Conservation (phyloP, 1,140 invertebrate genomes). For the Bradynema listronoti region DNA sequence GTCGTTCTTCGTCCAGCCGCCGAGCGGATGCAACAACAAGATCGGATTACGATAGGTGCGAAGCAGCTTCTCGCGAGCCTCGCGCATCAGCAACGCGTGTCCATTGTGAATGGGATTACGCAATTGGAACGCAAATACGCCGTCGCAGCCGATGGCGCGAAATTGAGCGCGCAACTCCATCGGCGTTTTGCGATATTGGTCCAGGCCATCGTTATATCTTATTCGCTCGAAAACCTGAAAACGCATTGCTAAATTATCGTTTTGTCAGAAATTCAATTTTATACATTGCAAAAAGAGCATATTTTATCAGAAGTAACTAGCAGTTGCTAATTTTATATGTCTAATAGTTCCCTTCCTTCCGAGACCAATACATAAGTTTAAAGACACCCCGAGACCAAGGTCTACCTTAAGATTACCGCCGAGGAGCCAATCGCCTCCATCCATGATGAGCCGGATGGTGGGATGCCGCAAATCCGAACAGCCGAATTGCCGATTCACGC, state of each 20-base stretch:
- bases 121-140: slow-evolving; percentile 94
- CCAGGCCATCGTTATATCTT: slow-evolving; percentile 86
- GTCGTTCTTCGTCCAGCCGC: slow-evolving; percentile 98
- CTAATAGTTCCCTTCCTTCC: too few species aligned
- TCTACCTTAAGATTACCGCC: slow-evolving; percentile 69
- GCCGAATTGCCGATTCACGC: slow-evolving; percentile 83
- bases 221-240: slow-evolving; percentile 85
- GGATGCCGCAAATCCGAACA: slow-evolving; percentile 81
- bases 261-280: background rate
- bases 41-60: slow-evolving; percentile 78
- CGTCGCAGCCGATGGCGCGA: slow-evolving; percentile 74
- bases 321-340: too few species aligned
- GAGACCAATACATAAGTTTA: too few species aligned
- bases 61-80: slow-evolving; percentile 75
- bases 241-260: background rate
- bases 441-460: slow-evolving; percentile 82
- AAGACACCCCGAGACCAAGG: too few species aligned
- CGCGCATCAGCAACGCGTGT: slow-evolving; percentile 92
- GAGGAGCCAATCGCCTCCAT: slow-evolving; percentile 87
- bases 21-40: slow-evolving; percentile 85
- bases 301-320: too few species aligned
- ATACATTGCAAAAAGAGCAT: too few species aligned
- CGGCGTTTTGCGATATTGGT: slow-evolving; percentile 85
- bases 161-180: slow-evolving; percentile 80
- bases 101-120: slow-evolving; percentile 98